Base-by-base conservation (phyloP, 2,797 vertebrate genomes). In the Decapterus maruadsi region DNA sequence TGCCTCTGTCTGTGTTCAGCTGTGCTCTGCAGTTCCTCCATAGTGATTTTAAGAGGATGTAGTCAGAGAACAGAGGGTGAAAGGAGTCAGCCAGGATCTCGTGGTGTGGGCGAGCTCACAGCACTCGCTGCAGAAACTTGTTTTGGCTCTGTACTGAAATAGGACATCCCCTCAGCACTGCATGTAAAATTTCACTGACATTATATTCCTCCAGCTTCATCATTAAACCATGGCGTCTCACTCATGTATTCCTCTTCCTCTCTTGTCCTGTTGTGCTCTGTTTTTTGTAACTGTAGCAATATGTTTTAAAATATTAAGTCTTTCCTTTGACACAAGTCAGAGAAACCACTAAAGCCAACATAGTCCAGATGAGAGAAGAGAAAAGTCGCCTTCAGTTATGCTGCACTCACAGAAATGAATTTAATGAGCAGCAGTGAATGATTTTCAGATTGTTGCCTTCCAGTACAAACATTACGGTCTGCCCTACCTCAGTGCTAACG, bases 11-110 rank as follows among this genome's bases (percentile, higher is more conserved):
- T 9, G 63, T 58, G 76, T 80, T 57, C 45, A 29, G 57, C 50
- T 7, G 13, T 59, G 68, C 36, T 72, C 50, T 79, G 75, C 46
- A 46, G 40, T 84, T 77, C 31, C 59, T 71, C 66, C 20, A 6
- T 46, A 11, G 70, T 60, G 70, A 51, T 67, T 83, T 76, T 38
- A 78, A 77, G 72, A 85, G 55, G 60, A 80, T 78, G 51, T 29
- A 71, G 72, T 83, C 54, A 58, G 73, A 80, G 78, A 84, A 80
- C 72, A 83, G 34, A 77, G 77, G 72, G 69, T 76, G 74, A 80
- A 43, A 57, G 34, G 54, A 59, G 71, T 78, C 62, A 77, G 70
- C 68, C 53, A 36, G 62, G 56, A 55, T 61, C 55, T 72, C 9
- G 17, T 8, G 20, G 56, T 65, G 73, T 72, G 82, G 74, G 77